Evolutionary conservation across 1,140 invertebrate species (phyloP), one percentile per base, ranked within the genome.

Genomic region (Sesamia nonagrioides): DNA sequence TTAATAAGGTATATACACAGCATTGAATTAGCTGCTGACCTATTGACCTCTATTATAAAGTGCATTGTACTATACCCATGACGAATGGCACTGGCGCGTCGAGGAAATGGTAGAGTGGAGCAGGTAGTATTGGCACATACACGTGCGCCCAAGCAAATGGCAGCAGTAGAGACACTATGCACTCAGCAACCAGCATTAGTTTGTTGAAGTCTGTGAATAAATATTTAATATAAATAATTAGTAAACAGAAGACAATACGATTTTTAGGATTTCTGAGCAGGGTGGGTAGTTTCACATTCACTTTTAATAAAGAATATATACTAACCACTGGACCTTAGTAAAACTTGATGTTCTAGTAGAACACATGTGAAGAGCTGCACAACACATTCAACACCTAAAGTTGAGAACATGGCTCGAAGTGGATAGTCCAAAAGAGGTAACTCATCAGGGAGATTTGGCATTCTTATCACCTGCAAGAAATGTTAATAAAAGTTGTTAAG

Each of bases 61-160:
- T 63, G 61, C 45, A 77, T 66, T 77, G 61, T 77, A 48, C 60
- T 66, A 17, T 90, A 96, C 99, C 99, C 99, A 99, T 99, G 73
- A 99, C 97, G 94, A 99, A 99, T 17, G 99, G 99, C 37, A 99
- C 99, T 0, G 99, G 99, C 11, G 99, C 99, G 95, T 99, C 99
- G 13, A 99, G 96, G 95, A 99, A 99, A 90, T 99, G 98, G 85
- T 98, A 97, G 60, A 99, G 95, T 17, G 98, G 98, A 21, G 98
- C 97, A 1, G 99, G 99, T 80, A 99, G 95, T 88, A 99, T 99
- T 6, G 99, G 99, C 33, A 99, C 99, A 95, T 99, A 99, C 0
- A 99, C 99, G 93, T 99, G 99, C 72, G 99, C 98, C 99, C 99
- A 99, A 6, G 97, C 95, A 91, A 99, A 99, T 0, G 99, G 99